These are phyloP conservation scores for Neodontobutis hainanensis DNA, from an alignment of 2,113 vertebrate species.

Conservation along the genomic window DNA sequence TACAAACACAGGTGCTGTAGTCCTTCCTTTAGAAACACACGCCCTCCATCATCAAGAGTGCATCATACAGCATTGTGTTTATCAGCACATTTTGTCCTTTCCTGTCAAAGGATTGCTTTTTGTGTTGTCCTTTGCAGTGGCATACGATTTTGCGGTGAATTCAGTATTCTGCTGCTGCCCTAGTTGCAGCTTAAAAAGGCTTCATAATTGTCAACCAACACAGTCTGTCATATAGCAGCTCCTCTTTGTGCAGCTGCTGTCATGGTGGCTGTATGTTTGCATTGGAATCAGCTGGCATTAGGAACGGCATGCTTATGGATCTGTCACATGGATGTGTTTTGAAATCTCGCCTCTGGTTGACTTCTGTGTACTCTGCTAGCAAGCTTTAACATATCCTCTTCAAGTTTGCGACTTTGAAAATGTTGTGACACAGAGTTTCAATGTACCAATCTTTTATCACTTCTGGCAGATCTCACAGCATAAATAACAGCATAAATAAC, in stretches of 20 bases:
- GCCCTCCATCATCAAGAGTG: background rate
- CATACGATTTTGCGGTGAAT: background rate
- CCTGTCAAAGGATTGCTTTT: background rate
- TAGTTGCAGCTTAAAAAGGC: constrained; percentile 1
- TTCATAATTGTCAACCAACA: background rate
- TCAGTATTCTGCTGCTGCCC: constrained; percentile 1
- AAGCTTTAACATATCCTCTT: constrained; percentile 3
- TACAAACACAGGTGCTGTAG: background rate
- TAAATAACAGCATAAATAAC: background rate
- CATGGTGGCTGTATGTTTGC: constrained; percentile 8
- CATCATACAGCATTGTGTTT: background rate
- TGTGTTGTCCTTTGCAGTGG: background rate
- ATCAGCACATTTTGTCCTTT: background rate
- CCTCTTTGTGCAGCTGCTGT: constrained; percentile 7
- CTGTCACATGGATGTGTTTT: background rate
- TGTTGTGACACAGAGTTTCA: constrained; percentile 7
- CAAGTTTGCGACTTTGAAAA: constrained; percentile 8
- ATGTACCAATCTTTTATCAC: constrained; percentile 7
- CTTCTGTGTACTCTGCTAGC: background rate
- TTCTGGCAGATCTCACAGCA: background rate
- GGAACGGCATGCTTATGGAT: background rate
- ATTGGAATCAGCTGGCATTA: constrained; percentile 11
- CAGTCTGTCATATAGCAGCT: background rate
- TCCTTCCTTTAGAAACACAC: background rate
- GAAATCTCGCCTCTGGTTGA: background rate